Percentiles rank a stretch among this genome's conserved stretches.
phyloP scores from a whole-genome alignment of 1,140 invertebrate species.

The Zaprionus nigranus region DNA sequence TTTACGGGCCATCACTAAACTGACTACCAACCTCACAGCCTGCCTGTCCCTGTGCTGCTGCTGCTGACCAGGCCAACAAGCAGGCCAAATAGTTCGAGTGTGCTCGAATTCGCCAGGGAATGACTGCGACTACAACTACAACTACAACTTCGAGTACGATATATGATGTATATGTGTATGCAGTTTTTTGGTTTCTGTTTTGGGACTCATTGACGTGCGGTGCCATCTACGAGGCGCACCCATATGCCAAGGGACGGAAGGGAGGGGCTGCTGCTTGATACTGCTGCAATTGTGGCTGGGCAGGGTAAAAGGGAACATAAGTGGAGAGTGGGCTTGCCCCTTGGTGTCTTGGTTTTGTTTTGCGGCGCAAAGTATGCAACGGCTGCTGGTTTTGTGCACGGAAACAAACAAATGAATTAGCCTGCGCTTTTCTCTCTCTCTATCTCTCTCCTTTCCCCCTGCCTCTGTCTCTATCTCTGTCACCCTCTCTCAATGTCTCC shows the following conservation, averaged over 20 bases:
- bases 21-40: constrained; percentile 3
- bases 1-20: constrained; percentile 58
- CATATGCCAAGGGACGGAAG: constrained; percentile 4
- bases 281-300: constrained; percentile 1
- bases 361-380: constrained; percentile 56
- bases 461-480: constrained; percentile 14
- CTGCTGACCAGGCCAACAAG: constrained; percentile 33
- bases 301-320: not conserved
- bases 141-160: not conserved
- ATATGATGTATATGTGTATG: constrained; percentile 24
- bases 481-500: constrained; percentile 41
- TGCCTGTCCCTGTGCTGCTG: not conserved
- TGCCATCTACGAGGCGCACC: constrained; percentile 34
- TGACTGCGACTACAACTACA: constrained; percentile 21
- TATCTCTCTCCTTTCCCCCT: constrained; percentile 25
- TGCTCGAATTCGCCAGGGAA: constrained; percentile 28
- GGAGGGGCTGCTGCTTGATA: not conserved
- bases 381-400: constrained; percentile 54
- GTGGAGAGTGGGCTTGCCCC: constrained; percentile 16
- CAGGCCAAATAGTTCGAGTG: constrained; percentile 46
- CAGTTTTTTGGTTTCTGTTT: constrained; percentile 73
- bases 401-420: constrained; percentile 59
- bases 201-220: constrained; percentile 78
- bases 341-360: constrained; percentile 52
- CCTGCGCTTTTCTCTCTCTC: constrained; percentile 37